Base-by-base conservation (phyloP, 2,797 vertebrate species). In the Eospalax fontanierii region DNA sequence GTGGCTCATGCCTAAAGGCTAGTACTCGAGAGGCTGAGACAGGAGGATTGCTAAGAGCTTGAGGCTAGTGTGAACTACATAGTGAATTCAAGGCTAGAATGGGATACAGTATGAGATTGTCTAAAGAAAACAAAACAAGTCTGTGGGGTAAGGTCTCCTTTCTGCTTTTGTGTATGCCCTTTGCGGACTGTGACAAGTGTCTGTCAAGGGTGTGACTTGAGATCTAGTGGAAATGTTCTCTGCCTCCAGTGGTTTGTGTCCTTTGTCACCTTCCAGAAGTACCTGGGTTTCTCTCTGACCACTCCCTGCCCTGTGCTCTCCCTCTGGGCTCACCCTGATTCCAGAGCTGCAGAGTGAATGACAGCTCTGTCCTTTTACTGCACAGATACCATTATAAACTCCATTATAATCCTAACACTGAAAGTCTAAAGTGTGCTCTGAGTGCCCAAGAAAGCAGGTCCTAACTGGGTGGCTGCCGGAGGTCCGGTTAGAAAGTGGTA, bases 381-480 rank as follows among this genome's bases (percentile, higher is more conserved):
- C 4, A 7, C 14, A 76, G 68, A 89, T n/a, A 38, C 1, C 14
- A 43, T 68, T 46, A 61, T 0, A 11, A 54, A 78, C 22, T 15
- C 80, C 83, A 28, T 70, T 24, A 16, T n/a, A 95, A 68, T 87
- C 63, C 82, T 57, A 35, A 16, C 4, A n/a, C n/a, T 4, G 50
- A 50, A 92, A 74, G n/a, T 50, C 70, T 63, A 66, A 85, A 65
- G 46, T 46, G 35, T 90, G 61, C 38, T 86, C 89, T 61, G 38
- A 73, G 7, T 19, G 63, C 81, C 63, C 40, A 6, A 24, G 79
- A 46, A 73, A 79, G 87, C 22, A 70, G 78, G 21, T 9, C 0
- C 33, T 7, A 30, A 68, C 88, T 59, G 40, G 75, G 74, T 15
- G 18, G 80, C 59, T 65, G 75, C 76, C 74, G 79, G 46, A 94